Percentiles rank a stretch among this genome's conserved stretches.
These are phyloP conservation scores for Phallusia fumigata DNA, from an alignment of 23 tunicate genomes.

Conservation along the genomic window DNA sequence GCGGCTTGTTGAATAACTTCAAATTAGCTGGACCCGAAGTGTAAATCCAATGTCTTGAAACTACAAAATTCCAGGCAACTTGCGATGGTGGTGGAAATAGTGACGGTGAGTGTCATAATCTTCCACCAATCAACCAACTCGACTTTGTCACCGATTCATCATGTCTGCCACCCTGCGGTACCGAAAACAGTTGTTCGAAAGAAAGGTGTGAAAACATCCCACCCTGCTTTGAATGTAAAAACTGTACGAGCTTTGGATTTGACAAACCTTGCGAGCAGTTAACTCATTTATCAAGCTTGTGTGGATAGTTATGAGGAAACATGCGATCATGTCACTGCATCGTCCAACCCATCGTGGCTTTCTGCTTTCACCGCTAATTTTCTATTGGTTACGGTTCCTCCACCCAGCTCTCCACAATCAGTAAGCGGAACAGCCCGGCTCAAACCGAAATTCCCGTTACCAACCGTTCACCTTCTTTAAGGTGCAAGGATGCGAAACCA, in stretches of 20 bases:
- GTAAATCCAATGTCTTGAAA: too few relatives aligned
- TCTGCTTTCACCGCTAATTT: neutral
- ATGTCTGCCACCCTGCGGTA: slow-evolving; percentile 21
- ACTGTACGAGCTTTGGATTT: slow-evolving; percentile 7
- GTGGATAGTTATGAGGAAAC: slow-evolving; percentile 11
- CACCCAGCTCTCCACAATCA: too few relatives aligned
- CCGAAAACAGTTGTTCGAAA: neutral
- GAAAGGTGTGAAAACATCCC: neutral
- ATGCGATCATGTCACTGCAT: slow-evolving; percentile 4
- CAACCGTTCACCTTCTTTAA: too few relatives aligned
- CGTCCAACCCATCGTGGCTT: neutral
- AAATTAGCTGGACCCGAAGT: too few relatives aligned
- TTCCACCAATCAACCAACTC: neutral
- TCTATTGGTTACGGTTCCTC: too few relatives aligned
- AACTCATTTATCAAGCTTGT: neutral
- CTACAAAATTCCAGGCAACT: neutral
- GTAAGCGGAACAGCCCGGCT: too few relatives aligned
- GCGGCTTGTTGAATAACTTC: neutral
- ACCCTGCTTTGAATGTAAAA: slow-evolving; percentile 14
- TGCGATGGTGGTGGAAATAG: neutral
- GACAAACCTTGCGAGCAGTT: slow-evolving; percentile 10
- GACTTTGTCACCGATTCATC: neutral
- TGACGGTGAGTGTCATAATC: slow-evolving; percentile 3
- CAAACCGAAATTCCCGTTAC: too few relatives aligned
- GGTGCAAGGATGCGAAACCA: too few relatives aligned